Base-by-base conservation (phyloP, 2,113 vertebrate genomes). In the Montifringilla adamsi region DNA sequence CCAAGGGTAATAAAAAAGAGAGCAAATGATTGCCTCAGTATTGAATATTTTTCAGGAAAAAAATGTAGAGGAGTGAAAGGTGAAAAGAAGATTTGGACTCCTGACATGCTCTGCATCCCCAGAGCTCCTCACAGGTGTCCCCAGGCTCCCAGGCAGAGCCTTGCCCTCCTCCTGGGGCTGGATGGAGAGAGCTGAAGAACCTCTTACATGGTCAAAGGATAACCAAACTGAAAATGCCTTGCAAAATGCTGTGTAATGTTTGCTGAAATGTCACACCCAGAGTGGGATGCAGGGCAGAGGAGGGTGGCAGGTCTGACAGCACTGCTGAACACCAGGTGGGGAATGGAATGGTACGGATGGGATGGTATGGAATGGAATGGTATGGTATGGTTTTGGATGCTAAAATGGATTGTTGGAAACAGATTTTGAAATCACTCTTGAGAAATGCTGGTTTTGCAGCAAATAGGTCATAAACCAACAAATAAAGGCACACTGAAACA, bases 201-300 rank as follows among this genome's bases (percentile, higher is more conserved):
- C 37, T 37, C 18, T 3, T 4, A 2, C 0, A 0, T 7, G 52
- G 22, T 20, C 41, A 66, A 63, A 77, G 24, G 17, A 59, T 2
- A 14, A 37, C 23, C 27, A 53, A 68, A 15, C 26, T 27, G 46
- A 64, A 84, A 79, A n/a, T 9, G 4, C 6, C 37, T 16, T 33
- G n/a, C 35, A 46, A 85, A 90, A 24, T 59, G 6, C 68, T 37
- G 33, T 9, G 31, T 13, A 46, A 20, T n/a, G 11, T n/a, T 31
- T 73, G 64, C 62, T 76, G 53, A 52, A 46, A 52, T 85, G 26
- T 44, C 49, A 31, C 39, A 43, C 28, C 33, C 16, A 20, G 52
- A 10, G 10, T 1, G 28, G 37, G 73, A 27, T 24, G 22, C 37
- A 81, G 37, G 14, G 27, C 39, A 67, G 41, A 60, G 31, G 50